Evolutionary conservation across 92 coral and sea anemone genomes (phyloP).

Genomic region (Phenganax stokvisi): DNA sequence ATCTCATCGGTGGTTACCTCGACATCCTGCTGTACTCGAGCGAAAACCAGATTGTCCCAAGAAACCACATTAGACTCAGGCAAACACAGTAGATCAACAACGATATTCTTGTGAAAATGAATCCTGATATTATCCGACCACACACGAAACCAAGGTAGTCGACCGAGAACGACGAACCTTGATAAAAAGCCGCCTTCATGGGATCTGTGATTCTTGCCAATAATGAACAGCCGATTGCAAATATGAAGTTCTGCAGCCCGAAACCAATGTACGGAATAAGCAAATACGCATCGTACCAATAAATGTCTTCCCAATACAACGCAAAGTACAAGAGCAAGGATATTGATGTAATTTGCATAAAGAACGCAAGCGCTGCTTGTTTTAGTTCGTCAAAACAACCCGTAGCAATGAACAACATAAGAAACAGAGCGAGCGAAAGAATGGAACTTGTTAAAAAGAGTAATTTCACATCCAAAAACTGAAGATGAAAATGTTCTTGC

Average conservation of each 20-base stretch:
- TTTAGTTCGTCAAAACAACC: conserved; percentile 26
- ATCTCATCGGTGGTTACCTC: not conserved
- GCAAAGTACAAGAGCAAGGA: conserved; percentile 16
- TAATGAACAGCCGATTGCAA: conserved; percentile 27
- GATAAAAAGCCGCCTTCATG: conserved; percentile 19
- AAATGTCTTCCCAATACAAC: not conserved
- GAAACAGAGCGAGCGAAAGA: conserved; percentile 16
- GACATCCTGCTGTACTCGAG: conserved; percentile 7
- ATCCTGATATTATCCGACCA: conserved; percentile 13
- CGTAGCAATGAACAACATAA: conserved; percentile 10
- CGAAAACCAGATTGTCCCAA: conserved; percentile 21
- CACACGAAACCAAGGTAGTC: conserved; percentile 10
- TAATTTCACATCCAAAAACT: conserved; percentile 18
- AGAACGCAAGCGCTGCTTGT: not conserved
- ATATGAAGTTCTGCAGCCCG: conserved; percentile 22
- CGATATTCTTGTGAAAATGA: conserved; percentile 7
- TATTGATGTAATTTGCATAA: conserved; percentile 7
- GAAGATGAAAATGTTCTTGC: conserved; percentile 25
- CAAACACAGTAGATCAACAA: conserved; percentile 11
- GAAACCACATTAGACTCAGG: conserved; percentile 19
- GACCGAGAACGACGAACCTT: conserved; percentile 7
- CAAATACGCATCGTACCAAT: conserved; percentile 10
- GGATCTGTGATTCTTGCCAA: conserved; percentile 28
- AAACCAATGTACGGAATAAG: conserved; percentile 13
- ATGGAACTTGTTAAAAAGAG: conserved; percentile 29